Evolutionary conservation across 2,113 vertebrate species (phyloP).

Genomic region (Uropsilus gracilis): DNA sequence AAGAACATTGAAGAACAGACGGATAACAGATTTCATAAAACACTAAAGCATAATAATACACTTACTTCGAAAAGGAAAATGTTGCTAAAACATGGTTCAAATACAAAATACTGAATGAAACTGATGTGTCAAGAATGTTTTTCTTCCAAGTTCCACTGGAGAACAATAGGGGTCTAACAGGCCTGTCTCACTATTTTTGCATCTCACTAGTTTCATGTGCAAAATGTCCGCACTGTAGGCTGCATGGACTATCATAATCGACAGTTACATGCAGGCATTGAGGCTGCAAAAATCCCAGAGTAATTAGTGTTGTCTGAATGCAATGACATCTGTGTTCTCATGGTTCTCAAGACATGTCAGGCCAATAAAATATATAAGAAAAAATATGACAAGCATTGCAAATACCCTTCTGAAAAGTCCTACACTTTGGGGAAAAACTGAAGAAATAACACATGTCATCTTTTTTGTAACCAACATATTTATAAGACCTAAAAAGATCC

Average conservation of each 20-base stretch:
- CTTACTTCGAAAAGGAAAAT: constrained; percentile 58
- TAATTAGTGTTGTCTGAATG: constrained; percentile 91
- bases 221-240: constrained; percentile 73
- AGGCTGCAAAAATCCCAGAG: constrained; percentile 90
- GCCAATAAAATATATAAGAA: constrained; percentile 87
- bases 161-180: constrained; percentile 77
- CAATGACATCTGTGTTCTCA: constrained; percentile 91
- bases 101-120: constrained; percentile 63
- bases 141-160: constrained; percentile 67
- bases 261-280: constrained; percentile 86
- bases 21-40: constrained; percentile 73
- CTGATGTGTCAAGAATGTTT: constrained; percentile 51
- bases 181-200: constrained; percentile 54
- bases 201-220: constrained; percentile 75
- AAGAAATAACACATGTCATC: constrained; percentile 85
- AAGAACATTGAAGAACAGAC: constrained; percentile 74
- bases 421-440: constrained; percentile 83
- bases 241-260: constrained; percentile 84
- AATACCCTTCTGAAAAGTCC: constrained; percentile 88
- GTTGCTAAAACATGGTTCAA: constrained; percentile 73
- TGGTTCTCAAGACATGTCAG: constrained; percentile 89
- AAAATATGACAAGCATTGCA: constrained; percentile 90
- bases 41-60: constrained; percentile 32
- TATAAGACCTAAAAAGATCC: constrained; percentile 77
- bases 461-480: constrained; percentile 77